These are phyloP conservation scores for Lissonota sp. DNA, from an alignment of 2,888 invertebrate genomes.

Conservation along the genomic window DNA sequence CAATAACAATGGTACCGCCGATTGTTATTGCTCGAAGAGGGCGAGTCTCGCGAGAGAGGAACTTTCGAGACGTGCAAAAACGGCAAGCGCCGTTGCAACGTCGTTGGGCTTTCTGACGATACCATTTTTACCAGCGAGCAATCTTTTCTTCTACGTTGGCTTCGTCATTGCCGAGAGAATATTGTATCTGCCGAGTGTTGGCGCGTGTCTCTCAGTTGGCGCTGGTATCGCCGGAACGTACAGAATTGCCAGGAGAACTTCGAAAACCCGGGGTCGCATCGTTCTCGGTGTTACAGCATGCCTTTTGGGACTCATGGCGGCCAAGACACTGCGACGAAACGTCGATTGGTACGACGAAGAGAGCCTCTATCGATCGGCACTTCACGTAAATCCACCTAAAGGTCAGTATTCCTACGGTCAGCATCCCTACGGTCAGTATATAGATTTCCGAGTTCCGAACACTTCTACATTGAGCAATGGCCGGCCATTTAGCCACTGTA, in stretches of 20 bases:
- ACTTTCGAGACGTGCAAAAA: constrained; percentile 69
- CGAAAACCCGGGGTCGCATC: constrained; percentile 80
- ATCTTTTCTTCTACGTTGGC: constrained; percentile 98
- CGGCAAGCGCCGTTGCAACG: constrained; percentile 87
- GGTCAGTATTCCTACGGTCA: constrained; percentile 88
- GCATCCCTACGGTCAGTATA: constrained; percentile 67
- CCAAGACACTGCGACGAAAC: constrained; percentile 92
- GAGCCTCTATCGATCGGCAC: constrained; percentile 95
- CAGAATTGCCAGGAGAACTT: constrained; percentile 79
- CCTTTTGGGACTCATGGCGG: constrained; percentile 88
- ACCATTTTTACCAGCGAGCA: constrained; percentile 98
- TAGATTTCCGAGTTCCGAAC: neutral
- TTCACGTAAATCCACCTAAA: constrained; percentile 98
- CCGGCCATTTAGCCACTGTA: constrained; percentile 8
- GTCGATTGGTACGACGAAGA: constrained; percentile 97
- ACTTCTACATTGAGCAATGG: neutral
- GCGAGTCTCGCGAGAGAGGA: constrained; percentile 60
- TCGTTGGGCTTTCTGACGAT: constrained; percentile 90
- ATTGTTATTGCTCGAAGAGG: constrained; percentile 83
- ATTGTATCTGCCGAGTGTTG: constrained; percentile 97
- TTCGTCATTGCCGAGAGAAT: constrained; percentile 99
- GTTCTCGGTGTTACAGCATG: constrained; percentile 84
- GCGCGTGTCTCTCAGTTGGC: constrained; percentile 95
- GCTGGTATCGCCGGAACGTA: constrained; percentile 84
- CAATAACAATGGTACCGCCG: constrained; percentile 80